These are phyloP conservation scores for Drosophila nebulosa DNA, from an alignment of 1,140 invertebrate species.

Conservation along the genomic window DNA sequence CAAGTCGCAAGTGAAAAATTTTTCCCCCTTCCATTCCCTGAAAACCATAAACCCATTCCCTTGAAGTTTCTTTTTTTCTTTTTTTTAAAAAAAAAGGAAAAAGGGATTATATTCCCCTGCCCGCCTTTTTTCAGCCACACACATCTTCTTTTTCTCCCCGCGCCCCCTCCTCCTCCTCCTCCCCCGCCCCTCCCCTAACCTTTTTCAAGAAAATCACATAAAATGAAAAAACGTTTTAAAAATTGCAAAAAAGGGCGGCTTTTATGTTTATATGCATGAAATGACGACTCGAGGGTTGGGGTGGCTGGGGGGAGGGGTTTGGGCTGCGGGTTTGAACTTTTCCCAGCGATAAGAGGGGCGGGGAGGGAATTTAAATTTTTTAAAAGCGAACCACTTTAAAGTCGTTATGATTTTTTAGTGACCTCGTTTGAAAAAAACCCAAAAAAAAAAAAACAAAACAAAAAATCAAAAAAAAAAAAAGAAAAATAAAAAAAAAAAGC, in stretches of 20 bases:
- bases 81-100: constrained; percentile 48
- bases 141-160: not conserved
- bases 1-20: constrained; percentile 61
- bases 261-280: constrained; percentile 60
- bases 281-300: constrained; percentile 1
- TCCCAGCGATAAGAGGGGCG: not conserved
- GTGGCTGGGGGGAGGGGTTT: not conserved
- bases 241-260: constrained; percentile 77
- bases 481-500: constrained; percentile 23
- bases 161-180: too few relatives aligned
- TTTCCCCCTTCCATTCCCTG: constrained; percentile 3
- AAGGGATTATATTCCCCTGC: constrained; percentile 31
- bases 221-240: constrained; percentile 77
- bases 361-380: constrained; percentile 43
- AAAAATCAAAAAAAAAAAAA: constrained; percentile 23
- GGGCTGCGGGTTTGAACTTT: not conserved
- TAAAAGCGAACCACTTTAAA: constrained; percentile 65
- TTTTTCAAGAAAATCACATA: constrained; percentile 67
- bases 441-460: constrained; percentile 16
- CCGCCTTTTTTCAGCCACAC: not conserved
- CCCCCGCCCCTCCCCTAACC: too few relatives aligned
- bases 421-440: constrained; percentile 2
- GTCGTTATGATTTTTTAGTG: constrained; percentile 71
- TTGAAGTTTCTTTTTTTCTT: constrained; percentile 13
- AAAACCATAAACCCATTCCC: not conserved